Conservation (phyloP, 2,797 vertebrate species). For the Limosa lapponica region DNA sequence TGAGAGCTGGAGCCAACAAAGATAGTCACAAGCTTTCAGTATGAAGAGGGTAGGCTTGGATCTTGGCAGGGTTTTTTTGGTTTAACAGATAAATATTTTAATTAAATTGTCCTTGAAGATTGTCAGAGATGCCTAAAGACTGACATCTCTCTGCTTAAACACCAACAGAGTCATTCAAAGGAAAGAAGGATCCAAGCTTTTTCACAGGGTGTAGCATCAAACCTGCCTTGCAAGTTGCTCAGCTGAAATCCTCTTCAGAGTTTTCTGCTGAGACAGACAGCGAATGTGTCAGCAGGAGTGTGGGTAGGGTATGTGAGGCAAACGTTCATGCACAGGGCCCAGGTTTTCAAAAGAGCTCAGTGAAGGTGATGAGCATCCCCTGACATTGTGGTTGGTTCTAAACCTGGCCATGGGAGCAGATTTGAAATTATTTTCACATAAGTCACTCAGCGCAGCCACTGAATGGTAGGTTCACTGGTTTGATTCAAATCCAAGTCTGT, state of each 20-base stretch:
- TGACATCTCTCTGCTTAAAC: slow-evolving; percentile 12
- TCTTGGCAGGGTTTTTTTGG: background rate
- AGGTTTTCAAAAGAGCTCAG: background rate
- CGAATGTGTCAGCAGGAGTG: background rate
- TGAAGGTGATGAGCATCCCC: background rate
- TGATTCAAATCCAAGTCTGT: background rate
- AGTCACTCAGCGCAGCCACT: background rate
- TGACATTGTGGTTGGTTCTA: background rate
- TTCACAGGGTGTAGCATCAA: background rate
- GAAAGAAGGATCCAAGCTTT: background rate
- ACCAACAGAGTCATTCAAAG: background rate
- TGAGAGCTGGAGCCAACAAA: slow-evolving; percentile 2
- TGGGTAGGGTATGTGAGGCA: background rate
- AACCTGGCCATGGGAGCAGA: background rate
- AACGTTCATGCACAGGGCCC: background rate
- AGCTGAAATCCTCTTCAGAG: slow-evolving; percentile 1
- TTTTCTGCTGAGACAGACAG: background rate
- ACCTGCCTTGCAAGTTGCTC: slow-evolving; percentile 9
- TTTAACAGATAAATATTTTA: slow-evolving; percentile 21
- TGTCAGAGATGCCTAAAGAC: slow-evolving; percentile 6
- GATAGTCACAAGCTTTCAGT: background rate
- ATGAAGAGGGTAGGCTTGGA: background rate
- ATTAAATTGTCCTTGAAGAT: slow-evolving; percentile 1
- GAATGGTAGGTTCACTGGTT: background rate
- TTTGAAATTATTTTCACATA: slow-evolving; percentile 12